Conservation (phyloP, 2,797 vertebrate genomes). For the Gallinago stenura region DNA sequence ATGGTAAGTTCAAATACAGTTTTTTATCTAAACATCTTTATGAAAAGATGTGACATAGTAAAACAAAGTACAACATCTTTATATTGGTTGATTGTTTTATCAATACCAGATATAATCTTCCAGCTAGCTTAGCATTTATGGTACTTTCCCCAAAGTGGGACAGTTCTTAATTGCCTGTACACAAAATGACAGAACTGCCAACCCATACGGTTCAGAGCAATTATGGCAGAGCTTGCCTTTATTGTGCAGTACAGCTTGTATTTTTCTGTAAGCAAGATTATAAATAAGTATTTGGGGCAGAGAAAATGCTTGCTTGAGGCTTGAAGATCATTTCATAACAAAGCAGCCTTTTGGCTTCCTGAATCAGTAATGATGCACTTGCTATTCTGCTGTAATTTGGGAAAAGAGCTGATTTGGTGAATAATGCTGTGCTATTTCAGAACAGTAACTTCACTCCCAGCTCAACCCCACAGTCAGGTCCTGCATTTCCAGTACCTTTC, state of each 20-base stretch:
- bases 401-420: background rate
- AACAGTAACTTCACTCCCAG: background rate
- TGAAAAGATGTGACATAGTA: background rate
- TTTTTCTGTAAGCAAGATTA: background rate
- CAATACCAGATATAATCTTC: background rate
- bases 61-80: background rate
- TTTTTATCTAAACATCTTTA: background rate
- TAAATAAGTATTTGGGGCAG: background rate
- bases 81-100: background rate
- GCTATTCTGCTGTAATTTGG: background rate
- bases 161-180: background rate
- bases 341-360: background rate
- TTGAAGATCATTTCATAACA: background rate
- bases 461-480: background rate
- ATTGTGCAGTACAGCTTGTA: background rate
- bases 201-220: background rate
- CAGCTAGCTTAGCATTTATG: background rate
- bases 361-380: background rate
- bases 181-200: background rate
- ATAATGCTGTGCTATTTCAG: background rate
- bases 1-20: background rate
- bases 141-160: background rate
- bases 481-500: background rate
- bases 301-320: background rate
- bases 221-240: background rate